phyloP scores from a whole-genome alignment of 2,113 vertebrate species.

The Candoia aspera region DNA sequence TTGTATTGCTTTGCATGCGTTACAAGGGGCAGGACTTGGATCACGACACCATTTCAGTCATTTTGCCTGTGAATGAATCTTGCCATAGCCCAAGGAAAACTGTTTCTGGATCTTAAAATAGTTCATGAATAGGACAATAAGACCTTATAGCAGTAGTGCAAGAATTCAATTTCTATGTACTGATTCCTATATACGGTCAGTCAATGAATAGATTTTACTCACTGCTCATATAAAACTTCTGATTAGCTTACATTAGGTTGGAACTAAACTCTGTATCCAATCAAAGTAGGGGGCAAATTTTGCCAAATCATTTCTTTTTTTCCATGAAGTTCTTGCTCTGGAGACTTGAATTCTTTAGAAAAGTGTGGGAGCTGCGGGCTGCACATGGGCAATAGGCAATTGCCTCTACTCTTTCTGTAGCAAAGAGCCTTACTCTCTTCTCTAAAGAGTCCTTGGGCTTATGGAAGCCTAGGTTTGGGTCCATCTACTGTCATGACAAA shows the following conservation, averaged over 20 bases:
- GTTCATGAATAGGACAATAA: constrained; percentile 13
- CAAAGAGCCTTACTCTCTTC: neutral
- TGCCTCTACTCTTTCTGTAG: neutral
- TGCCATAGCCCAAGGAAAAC: neutral
- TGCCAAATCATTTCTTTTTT: neutral
- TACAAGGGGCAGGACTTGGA: neutral
- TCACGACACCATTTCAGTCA: neutral
- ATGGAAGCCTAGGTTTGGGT: neutral
- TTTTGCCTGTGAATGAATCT: neutral
- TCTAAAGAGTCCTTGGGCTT: neutral
- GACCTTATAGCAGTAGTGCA: neutral
- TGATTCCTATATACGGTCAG: neutral
- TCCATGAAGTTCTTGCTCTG: neutral
- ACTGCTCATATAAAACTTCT: neutral
- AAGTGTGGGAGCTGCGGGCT: neutral
- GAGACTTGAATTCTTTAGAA: neutral
- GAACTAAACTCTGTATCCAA: neutral
- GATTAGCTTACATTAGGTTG: constrained; percentile 23
- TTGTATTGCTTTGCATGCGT: neutral
- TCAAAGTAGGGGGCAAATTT: neutral
- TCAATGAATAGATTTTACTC: neutral
- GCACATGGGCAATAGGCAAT: neutral
- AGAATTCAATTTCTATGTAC: neutral
- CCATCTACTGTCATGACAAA: neutral
- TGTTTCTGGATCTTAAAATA: constrained; percentile 17